A percentile compares a stretch with the other conserved stretches of the same genome.
Evolutionary conservation across 2,888 invertebrate genomes (phyloP).

Genomic region (Spisula subtruncata): DNA sequence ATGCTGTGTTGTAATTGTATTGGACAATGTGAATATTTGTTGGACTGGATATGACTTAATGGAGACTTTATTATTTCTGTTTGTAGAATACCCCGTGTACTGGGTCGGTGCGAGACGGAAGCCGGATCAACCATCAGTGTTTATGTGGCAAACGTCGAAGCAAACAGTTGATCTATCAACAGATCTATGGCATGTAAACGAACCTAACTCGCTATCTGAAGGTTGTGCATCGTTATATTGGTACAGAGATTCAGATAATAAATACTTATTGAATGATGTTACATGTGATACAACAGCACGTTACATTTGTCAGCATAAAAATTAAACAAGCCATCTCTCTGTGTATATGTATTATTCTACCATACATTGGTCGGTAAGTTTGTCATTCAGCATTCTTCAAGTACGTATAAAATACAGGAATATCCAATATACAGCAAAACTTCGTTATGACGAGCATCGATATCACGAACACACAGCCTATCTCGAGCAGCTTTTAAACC

Average conservation of each 20-base stretch:
- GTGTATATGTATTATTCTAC: neutral
- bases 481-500: too few relatives aligned
- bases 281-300: neutral
- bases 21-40: too few relatives aligned
- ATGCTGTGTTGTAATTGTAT: too few relatives aligned
- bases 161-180: neutral
- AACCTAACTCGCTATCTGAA: conserved; percentile 9
- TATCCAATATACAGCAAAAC: too few relatives aligned
- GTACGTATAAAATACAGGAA: too few relatives aligned
- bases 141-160: conserved; percentile 31
- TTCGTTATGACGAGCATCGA: too few relatives aligned
- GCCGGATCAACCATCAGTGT: neutral
- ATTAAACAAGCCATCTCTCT: neutral
- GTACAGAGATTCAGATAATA: neutral
- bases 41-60: too few relatives aligned
- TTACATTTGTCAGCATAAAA: conserved; percentile 36
- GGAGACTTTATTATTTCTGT: too few relatives aligned
- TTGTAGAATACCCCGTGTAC: neutral
- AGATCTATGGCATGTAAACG: conserved; percentile 30
- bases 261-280: conserved; percentile 28
- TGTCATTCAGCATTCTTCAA: too few relatives aligned
- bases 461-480: too few relatives aligned
- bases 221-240: conserved; percentile 31
- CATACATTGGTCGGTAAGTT: too few relatives aligned
- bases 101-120: conserved; percentile 42